Conservation (phyloP, 1,140 invertebrate species). For the Pectinophora gossypiella region DNA sequence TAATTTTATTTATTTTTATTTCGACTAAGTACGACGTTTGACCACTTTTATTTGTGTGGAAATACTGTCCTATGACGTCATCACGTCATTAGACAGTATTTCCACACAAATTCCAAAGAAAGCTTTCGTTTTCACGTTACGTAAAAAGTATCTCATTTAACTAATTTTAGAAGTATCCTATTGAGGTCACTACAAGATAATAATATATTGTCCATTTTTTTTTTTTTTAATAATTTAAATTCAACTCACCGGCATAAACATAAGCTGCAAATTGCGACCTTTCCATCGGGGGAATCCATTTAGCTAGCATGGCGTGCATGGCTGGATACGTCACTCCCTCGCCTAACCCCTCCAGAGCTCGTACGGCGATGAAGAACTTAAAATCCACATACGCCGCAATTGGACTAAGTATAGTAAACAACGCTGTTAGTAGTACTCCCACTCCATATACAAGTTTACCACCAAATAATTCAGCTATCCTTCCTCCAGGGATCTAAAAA, state of each 20-base stretch:
- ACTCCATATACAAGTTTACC: constrained; percentile 88
- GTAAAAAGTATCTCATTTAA: no score
- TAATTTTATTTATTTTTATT: no score
- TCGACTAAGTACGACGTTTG: no score
- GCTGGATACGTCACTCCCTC: constrained; percentile 92
- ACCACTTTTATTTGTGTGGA: no score
- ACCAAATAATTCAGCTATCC: constrained; percentile 86
- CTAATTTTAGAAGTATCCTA: no score
- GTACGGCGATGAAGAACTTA: constrained; percentile 83
- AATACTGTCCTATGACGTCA: no score
- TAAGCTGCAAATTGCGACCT: constrained; percentile 87
- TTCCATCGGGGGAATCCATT: constrained; percentile 89
- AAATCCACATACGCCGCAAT: constrained; percentile 83
- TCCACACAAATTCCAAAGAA: no score
- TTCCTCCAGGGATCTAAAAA: constrained; percentile 83
- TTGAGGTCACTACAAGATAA: no score
- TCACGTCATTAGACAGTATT: no score
- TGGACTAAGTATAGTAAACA: constrained; percentile 86
- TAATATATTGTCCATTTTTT: no score
- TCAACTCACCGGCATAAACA: constrained; percentile 82
- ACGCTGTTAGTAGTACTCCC: constrained; percentile 84
- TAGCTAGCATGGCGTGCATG: constrained; percentile 87
- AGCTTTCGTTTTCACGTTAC: no score
- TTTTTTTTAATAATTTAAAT: no score
- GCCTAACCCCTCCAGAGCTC: constrained; percentile 90